Conservation (phyloP, 37 sponge, comb jelly and placozoan genomes). For the Halichondria panicea region DNA sequence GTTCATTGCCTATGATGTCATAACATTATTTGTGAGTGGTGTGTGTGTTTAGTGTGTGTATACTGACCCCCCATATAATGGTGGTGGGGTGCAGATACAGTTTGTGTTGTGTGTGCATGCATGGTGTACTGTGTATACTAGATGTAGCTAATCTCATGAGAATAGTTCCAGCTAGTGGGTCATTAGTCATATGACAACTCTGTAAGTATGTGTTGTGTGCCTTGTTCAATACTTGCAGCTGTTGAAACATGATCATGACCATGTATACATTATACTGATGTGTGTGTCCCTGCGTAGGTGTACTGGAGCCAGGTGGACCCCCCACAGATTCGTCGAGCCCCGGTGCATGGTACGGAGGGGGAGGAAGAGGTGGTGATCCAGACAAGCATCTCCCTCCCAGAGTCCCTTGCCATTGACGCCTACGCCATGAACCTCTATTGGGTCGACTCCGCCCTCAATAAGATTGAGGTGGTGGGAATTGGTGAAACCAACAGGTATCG, state of each 20-base stretch:
- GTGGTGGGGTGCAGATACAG: too few relatives aligned
- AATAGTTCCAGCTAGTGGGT: too few relatives aligned
- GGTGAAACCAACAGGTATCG: not conserved
- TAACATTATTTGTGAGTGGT: too few relatives aligned
- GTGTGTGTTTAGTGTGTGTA: too few relatives aligned
- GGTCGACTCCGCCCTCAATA: slow-evolving; percentile 49
- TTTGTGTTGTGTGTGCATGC: too few relatives aligned
- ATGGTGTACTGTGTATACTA: too few relatives aligned
- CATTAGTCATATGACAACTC: too few relatives aligned
- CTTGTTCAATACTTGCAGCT: too few relatives aligned
- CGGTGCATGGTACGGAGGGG: slow-evolving; percentile 28
- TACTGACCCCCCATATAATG: too few relatives aligned
- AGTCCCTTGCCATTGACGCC: slow-evolving; percentile 42
- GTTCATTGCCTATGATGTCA: too few relatives aligned
- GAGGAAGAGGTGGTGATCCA: slow-evolving; percentile 17
- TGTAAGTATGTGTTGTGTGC: too few relatives aligned
- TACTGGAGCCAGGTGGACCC: slow-evolving; percentile 70
- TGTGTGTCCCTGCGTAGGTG: slow-evolving; percentile 7
- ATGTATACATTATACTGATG: not conserved
- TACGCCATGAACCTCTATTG: slow-evolving; percentile 61
- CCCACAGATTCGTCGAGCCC: slow-evolving; percentile 45
- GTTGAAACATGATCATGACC: not conserved
- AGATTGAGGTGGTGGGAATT: slow-evolving; percentile 36
- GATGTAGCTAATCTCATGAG: too few relatives aligned
- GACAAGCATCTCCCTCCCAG: slow-evolving; percentile 16